phyloP scores from a whole-genome alignment of 2,113 vertebrate species.

The Plecturocebus donacophilus region DNA sequence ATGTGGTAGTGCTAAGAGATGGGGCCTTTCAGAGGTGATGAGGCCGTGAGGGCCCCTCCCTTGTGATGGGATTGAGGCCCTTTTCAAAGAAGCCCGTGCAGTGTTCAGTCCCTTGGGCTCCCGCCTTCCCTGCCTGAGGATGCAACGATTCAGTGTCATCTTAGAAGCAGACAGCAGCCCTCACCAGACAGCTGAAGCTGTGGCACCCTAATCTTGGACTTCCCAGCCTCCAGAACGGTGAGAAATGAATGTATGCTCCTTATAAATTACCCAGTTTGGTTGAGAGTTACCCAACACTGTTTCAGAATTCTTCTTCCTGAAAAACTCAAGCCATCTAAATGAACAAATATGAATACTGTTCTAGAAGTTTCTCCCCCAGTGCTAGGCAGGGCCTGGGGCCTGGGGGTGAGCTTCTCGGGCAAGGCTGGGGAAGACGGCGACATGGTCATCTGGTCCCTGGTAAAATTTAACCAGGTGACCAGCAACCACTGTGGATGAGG shows the following conservation, averaged over 20 bases:
- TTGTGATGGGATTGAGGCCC: neutral
- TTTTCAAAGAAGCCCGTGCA: neutral
- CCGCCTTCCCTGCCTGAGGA: neutral
- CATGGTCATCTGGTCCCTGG: neutral
- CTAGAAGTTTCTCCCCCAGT: neutral
- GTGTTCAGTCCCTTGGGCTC: neutral
- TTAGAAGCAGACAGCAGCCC: neutral
- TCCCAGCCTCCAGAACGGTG: neutral
- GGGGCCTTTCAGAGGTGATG: neutral
- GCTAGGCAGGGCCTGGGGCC: neutral
- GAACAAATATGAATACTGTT: neutral
- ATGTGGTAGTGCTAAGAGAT: neutral
- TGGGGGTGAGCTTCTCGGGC: neutral
- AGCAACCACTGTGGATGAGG: neutral
- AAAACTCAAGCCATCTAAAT: neutral
- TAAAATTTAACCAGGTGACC: neutral
- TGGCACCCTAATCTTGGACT: neutral
- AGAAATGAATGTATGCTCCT: neutral
- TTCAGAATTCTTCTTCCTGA: neutral
- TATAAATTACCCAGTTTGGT: too few species aligned
- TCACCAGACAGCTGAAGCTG: neutral
- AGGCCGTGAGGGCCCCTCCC: neutral
- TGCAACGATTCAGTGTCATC: rapidly evolving
- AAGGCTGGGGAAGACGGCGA: neutral
- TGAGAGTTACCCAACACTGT: neutral